Evolutionary conservation across 2,888 invertebrate genomes (phyloP).

Genomic region (Drosophila nigricruria): DNA sequence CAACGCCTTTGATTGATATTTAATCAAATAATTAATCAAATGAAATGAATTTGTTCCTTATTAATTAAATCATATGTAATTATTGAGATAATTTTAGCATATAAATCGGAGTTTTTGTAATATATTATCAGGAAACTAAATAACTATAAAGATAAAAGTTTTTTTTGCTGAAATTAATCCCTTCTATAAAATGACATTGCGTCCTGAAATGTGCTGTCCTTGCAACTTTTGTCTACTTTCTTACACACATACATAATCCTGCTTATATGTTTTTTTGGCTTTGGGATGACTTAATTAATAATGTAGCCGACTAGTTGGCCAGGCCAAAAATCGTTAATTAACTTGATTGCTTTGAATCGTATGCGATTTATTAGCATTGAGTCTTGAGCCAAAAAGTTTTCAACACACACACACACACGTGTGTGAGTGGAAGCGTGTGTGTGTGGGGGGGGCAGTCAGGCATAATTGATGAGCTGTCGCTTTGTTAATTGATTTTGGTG

Average conservation of each 20-base stretch:
- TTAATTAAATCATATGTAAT: not conserved
- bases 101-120: too few relatives aligned
- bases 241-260: slow-evolving; percentile 1
- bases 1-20: too few relatives aligned
- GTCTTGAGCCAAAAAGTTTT: slow-evolving; percentile 61
- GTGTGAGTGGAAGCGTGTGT: too few relatives aligned
- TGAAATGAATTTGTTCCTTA: too few relatives aligned
- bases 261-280: slow-evolving; percentile 30
- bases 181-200: too few relatives aligned
- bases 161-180: too few relatives aligned
- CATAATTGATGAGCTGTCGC: slow-evolving; percentile 70
- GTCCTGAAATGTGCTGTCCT: slow-evolving; percentile 37
- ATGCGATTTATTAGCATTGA: slow-evolving; percentile 71
- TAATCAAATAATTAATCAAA: too few relatives aligned
- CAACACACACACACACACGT: slow-evolving; percentile 24
- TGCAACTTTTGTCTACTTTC: not conserved
- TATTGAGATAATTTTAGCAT: too few relatives aligned
- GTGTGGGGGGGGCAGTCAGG: slow-evolving; percentile 8
- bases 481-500: slow-evolving; percentile 71
- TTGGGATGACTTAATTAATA: slow-evolving; percentile 76
- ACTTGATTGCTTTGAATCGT: slow-evolving; percentile 77
- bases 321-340: slow-evolving; percentile 77
- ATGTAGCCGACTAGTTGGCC: slow-evolving; percentile 67
- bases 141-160: too few relatives aligned
- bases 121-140: too few relatives aligned